These are phyloP conservation scores for Phataginus tricuspis DNA, from an alignment of 2,797 vertebrate genomes.

Conservation along the genomic window DNA sequence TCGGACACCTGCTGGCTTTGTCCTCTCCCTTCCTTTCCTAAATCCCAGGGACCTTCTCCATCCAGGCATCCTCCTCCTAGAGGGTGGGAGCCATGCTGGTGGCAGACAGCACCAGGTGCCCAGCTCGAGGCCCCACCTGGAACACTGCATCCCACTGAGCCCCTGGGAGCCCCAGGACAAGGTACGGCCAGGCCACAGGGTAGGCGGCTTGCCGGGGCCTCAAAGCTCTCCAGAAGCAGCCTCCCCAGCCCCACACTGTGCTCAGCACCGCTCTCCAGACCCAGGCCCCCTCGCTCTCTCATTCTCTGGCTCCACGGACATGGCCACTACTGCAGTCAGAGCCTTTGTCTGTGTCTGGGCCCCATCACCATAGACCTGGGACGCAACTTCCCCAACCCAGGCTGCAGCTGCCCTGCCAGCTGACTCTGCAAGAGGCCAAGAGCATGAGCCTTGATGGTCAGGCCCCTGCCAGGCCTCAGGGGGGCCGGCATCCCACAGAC, in stretches of 20 bases:
- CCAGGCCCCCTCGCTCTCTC: too few species aligned
- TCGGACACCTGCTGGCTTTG: not conserved
- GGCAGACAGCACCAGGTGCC: not conserved
- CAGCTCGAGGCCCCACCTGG: not conserved
- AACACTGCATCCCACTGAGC: not conserved
- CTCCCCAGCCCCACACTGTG: too few species aligned
- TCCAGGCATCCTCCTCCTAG: constrained; percentile 86
- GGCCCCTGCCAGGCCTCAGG: not conserved
- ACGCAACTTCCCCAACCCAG: not conserved
- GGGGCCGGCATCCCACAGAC: fast-evolving
- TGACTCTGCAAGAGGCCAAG: not conserved
- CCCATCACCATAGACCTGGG: not conserved
- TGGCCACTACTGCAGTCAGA: not conserved
- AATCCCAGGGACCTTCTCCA: not conserved
- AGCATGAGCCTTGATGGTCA: too few species aligned
- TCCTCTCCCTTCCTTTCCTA: not conserved
- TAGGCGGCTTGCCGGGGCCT: not conserved
- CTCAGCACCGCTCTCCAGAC: fast-evolving
- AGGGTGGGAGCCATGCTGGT: constrained; percentile 82
- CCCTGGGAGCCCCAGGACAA: not conserved
- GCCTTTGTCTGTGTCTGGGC: not conserved
- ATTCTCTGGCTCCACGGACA: not conserved
- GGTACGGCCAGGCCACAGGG: not conserved
- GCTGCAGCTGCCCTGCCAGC: not conserved
- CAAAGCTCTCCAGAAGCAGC: too few species aligned